Evolutionary conservation across 1,140 invertebrate species (phyloP), one percentile per base, ranked within the genome.

Genomic region (Andricus grossulariae): DNA sequence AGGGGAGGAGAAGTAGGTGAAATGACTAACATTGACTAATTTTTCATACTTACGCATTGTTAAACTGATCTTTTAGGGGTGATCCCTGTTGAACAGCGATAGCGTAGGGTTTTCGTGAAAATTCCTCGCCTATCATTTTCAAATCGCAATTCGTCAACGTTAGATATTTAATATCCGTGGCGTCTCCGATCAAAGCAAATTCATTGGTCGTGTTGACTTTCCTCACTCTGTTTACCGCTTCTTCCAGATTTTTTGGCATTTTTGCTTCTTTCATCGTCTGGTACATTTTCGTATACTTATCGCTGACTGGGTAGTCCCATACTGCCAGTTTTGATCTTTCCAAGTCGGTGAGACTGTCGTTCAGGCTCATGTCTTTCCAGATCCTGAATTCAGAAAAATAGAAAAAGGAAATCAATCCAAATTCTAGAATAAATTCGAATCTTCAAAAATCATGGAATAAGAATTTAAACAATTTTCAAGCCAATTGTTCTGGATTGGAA

Each of bases 231-330:
- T 93, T 90, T 0, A 99, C 86, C 0, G 97, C 98, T 74, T 96
- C 95, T 0, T 97, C 94, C 8, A 96, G 92, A 3, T 92, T 94
- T 18, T 93, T 92, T 0, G 98, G 98, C 21, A 99, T 93, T 0
- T 92, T 93, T 0, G 97, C 95, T 82, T 98, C 97, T 84, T 96
- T 94, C 98, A 99, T 99, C 0, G 97, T 97, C 88, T 98, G 96
- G 95, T 98, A 99, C 94, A 99, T 98, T 90, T 99, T 99, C 1
- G 97, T 99, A 89, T 98, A 99, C 85, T 98, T 99, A 89, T 99
- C 98, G 83, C 97, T 98, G 0, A 99, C 97, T 0, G 98, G 98
- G 90, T 99, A 99, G 89, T 99, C 98, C 98, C 98, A 99, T 0
- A 99, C 98, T 0, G 98, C 98, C 15, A 99, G 88, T 89, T 98